Evolutionary conservation across 2,113 vertebrate genomes (phyloP).

Genomic region (Triplophysa siluroides): DNA sequence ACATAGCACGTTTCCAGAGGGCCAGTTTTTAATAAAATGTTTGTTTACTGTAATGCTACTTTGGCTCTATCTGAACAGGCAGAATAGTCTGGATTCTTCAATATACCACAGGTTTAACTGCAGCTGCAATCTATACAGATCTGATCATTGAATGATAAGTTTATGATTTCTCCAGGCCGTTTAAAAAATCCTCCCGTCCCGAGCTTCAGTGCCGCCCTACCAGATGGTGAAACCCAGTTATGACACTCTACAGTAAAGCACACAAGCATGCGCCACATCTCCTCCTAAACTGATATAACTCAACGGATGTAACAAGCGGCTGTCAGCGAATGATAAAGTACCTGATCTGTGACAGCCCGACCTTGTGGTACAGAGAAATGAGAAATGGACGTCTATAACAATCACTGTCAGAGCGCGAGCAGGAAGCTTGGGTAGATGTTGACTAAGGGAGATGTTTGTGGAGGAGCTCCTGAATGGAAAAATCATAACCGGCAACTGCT

Average conservation of each 20-base stretch:
- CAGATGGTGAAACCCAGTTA: constrained; percentile 1
- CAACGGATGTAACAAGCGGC: constrained; percentile 28
- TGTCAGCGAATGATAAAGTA: constrained; percentile 24
- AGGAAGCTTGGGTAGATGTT: constrained; percentile 25
- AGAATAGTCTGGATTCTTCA: neutral
- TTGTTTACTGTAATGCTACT: constrained; percentile 1
- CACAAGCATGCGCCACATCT: neutral
- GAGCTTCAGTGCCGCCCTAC: neutral
- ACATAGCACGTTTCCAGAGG: neutral
- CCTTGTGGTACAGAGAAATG: constrained; percentile 39
- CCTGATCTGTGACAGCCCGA: constrained; percentile 32
- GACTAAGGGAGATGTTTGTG: neutral
- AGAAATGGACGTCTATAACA: constrained; percentile 33
- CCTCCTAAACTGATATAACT: constrained; percentile 26
- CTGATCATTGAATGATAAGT: constrained; percentile 25
- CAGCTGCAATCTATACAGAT: constrained; percentile 13
- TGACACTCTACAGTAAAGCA: constrained; percentile 12
- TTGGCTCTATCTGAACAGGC: neutral
- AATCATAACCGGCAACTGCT: neutral
- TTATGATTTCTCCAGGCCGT: constrained; percentile 11
- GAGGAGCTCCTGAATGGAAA: neutral
- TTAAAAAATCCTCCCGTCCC: constrained; percentile 8
- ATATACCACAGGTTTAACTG: constrained; percentile 13
- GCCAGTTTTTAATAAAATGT: constrained; percentile 9
- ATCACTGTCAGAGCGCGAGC: constrained; percentile 25